phyloP scores from a whole-genome alignment of 2,797 vertebrate genomes.

The Linurgus olivaceus region DNA sequence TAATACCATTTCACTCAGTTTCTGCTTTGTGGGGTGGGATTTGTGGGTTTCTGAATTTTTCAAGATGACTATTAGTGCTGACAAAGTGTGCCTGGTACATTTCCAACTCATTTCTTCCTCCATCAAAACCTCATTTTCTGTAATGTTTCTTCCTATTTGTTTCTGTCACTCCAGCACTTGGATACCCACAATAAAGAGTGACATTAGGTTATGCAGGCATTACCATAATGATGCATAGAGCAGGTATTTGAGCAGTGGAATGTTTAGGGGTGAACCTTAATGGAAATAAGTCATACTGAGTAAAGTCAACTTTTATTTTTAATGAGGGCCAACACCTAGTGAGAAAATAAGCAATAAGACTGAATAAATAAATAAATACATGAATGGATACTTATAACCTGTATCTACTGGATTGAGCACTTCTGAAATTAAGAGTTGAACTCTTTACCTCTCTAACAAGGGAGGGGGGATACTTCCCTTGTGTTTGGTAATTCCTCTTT shows the following conservation, averaged over 20 bases:
- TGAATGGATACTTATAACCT: not conserved
- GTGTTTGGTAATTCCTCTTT: not conserved
- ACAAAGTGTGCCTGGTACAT: not conserved
- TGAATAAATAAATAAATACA: not conserved
- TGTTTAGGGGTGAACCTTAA: not conserved
- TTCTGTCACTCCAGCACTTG: not conserved
- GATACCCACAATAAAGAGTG: not conserved
- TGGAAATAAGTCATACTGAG: not conserved
- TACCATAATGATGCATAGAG: not conserved
- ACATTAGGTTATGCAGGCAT: not conserved
- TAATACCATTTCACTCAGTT: not conserved
- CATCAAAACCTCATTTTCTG: not conserved
- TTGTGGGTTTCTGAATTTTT: not conserved
- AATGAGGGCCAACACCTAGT: not conserved
- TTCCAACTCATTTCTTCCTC: not conserved
- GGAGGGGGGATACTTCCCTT: not conserved
- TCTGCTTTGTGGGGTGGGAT: not conserved
- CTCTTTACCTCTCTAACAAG: not conserved
- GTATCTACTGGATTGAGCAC: accelerated
- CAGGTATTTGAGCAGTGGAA: not conserved
- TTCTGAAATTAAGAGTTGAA: not conserved
- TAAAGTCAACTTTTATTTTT: not conserved
- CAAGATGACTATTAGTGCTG: not conserved
- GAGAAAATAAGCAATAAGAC: not conserved
- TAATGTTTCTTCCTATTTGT: not conserved